Base-by-base conservation (phyloP, 2,888 invertebrate genomes). In the Idaea aversata region DNA sequence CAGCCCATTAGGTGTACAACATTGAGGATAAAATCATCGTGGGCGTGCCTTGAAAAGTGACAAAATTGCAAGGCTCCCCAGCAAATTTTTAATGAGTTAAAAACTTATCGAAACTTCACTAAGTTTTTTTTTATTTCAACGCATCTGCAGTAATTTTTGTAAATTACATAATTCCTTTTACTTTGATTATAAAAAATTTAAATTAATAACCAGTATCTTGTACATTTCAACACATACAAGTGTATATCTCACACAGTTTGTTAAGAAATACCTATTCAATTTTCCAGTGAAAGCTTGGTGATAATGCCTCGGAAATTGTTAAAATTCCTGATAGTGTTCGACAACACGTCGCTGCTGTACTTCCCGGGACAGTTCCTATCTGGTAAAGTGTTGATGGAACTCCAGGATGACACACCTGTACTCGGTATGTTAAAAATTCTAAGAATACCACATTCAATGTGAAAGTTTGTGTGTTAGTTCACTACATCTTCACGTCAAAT, bases 361-460 rank as follows among this genome's bases (percentile, higher is more conserved):
- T 98, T 98, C 85, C 98, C 98, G 69, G 98, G 98, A 5, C 98
- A 98, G 88, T 98, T 98, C 88, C 93, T 98, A 73, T 97, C 97
- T 65, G 98, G 98, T 59, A 95, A 98, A 83, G 98, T 98, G 66
- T 94, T 98, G 65, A 96, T 98, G 84, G 98, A 98, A 86, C 92
- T 98, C 71, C 98, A 98, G 87, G 98, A 98, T 91, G 98, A 98
- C 88, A 98, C 98, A 73, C 96, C 97, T 71, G 97, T 97, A n/a
- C 90, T 97, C 78, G 96, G 96, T 96, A 91, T 94, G 94, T 64
- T 59, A 70, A 47, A 47, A 47, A 47, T 47, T 47, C 13, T 47
- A 47, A 7, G 47, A 4, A 47, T 25, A 25, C 25, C 3, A 25
- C 25, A 25, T 25, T 25, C 25, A 25, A 25, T 25, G 25, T 25